Base-by-base conservation (phyloP, 2,113 vertebrate species). In the Megatriorchis doriae region DNA sequence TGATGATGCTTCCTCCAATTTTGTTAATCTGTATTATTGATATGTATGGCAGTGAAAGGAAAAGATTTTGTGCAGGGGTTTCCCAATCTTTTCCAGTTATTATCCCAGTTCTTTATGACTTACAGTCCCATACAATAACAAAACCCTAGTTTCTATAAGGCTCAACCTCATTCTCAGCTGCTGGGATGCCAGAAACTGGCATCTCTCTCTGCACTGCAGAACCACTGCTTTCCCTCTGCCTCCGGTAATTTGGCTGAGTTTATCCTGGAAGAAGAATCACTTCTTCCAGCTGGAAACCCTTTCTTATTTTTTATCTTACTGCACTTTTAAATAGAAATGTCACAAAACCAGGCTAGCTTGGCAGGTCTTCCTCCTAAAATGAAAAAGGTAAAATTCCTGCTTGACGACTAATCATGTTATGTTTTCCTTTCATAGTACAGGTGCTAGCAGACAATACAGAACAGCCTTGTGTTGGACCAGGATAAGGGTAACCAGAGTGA, bases 351-450 rank as follows among this genome's bases (percentile, higher is more conserved):
- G 43, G 38, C 27, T 45, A 52, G 52, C 23, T 32, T 77, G 48
- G 63, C 63, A 56, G 43, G 52, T 61, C 29, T 50, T 62, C 22
- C 42, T 47, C 55, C 68, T 65, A 31, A 38, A 81, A 61, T 38
- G 55, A 59, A 53, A 45, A 31, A 86, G 71, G 47, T 67, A 90
- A 40, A 61, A 63, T 34, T 45, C 42, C 40, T 89, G 34, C 56
- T 43, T 40, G 34, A 50, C 0, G 1, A 70, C 32, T 56, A 22
- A 16, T 23, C 43, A 12, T 1, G 13, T n/a, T 31, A 3, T 10
- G 42, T 70, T 82, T 81, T 65, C 53, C 61, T 86, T 81, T 65
- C 55, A 16, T 5, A 52, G 43, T 11, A 42, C 34, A 68, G 88
- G 15, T 7, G 27, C 23, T 4, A 43, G 53, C 75, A 70, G 65